Base-by-base conservation (phyloP, 92 coral and sea anemone species). In the Porites cylindrica region DNA sequence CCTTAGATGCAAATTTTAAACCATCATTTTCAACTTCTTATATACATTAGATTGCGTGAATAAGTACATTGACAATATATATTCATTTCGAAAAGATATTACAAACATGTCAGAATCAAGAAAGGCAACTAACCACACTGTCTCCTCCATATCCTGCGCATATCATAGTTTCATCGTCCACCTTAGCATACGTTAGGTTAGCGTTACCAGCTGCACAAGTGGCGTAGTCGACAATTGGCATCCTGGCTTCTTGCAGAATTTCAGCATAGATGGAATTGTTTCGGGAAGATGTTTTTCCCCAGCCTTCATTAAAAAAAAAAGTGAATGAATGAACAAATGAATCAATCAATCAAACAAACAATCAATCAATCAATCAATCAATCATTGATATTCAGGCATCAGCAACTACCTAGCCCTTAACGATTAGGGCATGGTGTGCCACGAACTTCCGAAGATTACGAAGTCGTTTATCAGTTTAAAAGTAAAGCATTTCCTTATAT, bases 71-170 rank as follows among this genome's bases (percentile, higher is more conserved):
- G 63, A 59, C 14, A 59, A 11, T 59, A 16, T 21, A 17, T 21
- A 17, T 38, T 38, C 47, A 38, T 38, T 38, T 38, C 6, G 12
- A 8, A 16, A n/a, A 14, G 26, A 7, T n/a, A 17, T 16, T 16
- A 11, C 6, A 14, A 63, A 21, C 19, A 21, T 11, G 19, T 7
- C 68, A 18, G 19, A 63, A 63, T 16, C 63, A 63, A 7, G 67
- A 14, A 14, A 16, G 20, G n/a, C 67, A 38, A 11, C 95, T 83
- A 51, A 92, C 66, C 63, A 85, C 75, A 43, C 84, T 88, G 67
- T 88, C 76, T 38, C 94, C 93, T 2, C 91, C 91, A 58, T 90
- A 86, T 8, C 95, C 95, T 23, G 95, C 95, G 53, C 95, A 92
- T 59, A 92, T 10, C 95, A 92, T 92, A 1, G 93, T 73, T 16